phyloP scores from a whole-genome alignment of 2,797 vertebrate species.

The Schizopygopsis pylzovi region DNA sequence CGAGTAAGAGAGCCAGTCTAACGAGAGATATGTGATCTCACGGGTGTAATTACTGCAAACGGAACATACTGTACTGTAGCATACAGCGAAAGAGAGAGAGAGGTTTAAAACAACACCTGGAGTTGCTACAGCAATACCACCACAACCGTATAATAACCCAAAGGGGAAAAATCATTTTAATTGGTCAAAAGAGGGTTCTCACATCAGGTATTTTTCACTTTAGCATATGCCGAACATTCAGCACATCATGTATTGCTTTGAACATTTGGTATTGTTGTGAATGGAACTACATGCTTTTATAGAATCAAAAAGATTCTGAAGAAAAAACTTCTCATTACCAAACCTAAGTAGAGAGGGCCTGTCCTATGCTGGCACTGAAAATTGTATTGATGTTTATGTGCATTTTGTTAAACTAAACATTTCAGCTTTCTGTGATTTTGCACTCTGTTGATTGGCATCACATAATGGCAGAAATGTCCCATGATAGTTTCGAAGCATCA shows the following conservation, averaged over 20 bases:
- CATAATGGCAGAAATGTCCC: no score
- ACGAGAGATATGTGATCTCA: conserved; percentile 43
- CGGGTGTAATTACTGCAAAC: conserved; percentile 43
- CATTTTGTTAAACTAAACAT: no score
- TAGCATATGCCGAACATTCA: neutral
- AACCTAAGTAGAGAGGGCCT: no score
- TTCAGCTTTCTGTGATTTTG: no score
- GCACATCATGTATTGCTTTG: neutral
- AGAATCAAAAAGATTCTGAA: neutral
- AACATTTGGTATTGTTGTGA: neutral
- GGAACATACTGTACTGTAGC: conserved; percentile 35
- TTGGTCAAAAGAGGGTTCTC: neutral
- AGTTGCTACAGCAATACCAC: neutral
- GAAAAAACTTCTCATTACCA: no score
- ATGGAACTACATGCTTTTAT: neutral
- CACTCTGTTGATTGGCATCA: no score
- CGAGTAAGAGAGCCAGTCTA: conserved; percentile 4
- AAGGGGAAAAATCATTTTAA: neutral
- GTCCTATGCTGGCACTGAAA: no score
- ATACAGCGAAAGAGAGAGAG: neutral
- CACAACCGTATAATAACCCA: neutral
- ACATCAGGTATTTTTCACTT: neutral
- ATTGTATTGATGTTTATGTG: no score
- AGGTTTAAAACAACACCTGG: conserved; percentile 9
- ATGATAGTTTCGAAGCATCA: no score